A percentile compares a stretch with the other conserved stretches of the same genome.
These are phyloP conservation scores for Siniperca knerii DNA, from an alignment of 2,113 vertebrate species.

Conservation along the genomic window DNA sequence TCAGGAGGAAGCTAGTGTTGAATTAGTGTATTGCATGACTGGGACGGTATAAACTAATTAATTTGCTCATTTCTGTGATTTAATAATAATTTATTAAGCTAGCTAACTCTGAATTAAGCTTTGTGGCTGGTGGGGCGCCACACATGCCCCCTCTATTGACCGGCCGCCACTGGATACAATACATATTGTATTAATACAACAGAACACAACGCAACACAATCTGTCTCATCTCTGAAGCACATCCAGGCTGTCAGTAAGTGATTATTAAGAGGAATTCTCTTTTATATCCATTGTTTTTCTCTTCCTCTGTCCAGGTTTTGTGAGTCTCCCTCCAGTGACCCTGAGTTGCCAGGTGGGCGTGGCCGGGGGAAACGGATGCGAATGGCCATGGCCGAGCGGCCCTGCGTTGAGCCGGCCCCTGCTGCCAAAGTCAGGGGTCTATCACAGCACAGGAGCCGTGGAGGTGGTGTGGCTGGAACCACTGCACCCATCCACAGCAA, in stretches of 20 bases:
- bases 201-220: too few relatives aligned
- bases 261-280: neutral
- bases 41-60: neutral
- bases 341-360: slow-evolving; percentile 93
- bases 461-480: slow-evolving; percentile 86
- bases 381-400: slow-evolving; percentile 85
- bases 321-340: slow-evolving; percentile 95
- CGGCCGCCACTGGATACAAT: neutral
- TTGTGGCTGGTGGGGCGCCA: neutral
- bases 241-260: neutral
- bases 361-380: slow-evolving; percentile 95
- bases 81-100: neutral
- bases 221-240: neutral
- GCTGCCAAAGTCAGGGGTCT: slow-evolving; percentile 91
- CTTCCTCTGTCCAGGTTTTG: slow-evolving; percentile 89
- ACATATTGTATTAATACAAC: neutral
- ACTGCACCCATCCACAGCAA: slow-evolving; percentile 85
- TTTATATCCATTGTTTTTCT: slow-evolving; percentile 3
- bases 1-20: too few relatives aligned
- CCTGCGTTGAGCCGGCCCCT: slow-evolving; percentile 86
- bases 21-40: too few relatives aligned
- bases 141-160: neutral
- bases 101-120: neutral
- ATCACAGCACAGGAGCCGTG: slow-evolving; percentile 91
- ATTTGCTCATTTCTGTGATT: neutral